These are phyloP conservation scores for Cerastis rubricosa DNA, from an alignment of 2,888 invertebrate genomes.

Conservation along the genomic window DNA sequence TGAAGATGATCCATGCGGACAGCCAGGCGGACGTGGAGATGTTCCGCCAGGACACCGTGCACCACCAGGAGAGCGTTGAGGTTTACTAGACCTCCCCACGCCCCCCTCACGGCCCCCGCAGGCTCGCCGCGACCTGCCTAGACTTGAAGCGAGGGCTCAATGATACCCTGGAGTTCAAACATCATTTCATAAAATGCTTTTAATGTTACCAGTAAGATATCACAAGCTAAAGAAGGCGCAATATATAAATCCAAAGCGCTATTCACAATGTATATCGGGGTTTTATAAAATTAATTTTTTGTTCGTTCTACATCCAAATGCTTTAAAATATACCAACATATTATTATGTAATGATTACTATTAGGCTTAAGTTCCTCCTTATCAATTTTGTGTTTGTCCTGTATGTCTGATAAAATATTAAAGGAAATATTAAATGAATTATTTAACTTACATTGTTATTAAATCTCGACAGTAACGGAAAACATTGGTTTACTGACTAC, in stretches of 20 bases:
- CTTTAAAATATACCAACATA: neutral
- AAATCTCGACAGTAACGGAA: neutral
- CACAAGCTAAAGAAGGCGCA: neutral
- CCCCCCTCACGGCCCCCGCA: neutral
- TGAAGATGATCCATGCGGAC: slow-evolving; percentile 92
- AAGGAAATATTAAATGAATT: slow-evolving; percentile 29
- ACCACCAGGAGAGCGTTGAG: slow-evolving; percentile 89
- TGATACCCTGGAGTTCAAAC: neutral
- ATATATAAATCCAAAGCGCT: slow-evolving; percentile 3
- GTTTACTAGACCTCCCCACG: slow-evolving; percentile 78
- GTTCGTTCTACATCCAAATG: neutral
- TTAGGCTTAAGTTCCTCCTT: slow-evolving; percentile 31
- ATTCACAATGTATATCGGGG: neutral
- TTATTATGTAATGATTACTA: neutral
- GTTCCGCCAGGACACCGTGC: slow-evolving; percentile 93
- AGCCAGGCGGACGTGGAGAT: slow-evolving; percentile 94
- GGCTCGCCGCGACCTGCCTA: neutral
- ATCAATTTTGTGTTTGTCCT: slow-evolving; percentile 39
- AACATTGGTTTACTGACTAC: neutral
- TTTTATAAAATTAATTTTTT: neutral
- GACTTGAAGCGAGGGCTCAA: neutral
- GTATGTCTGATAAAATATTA: slow-evolving; percentile 41
- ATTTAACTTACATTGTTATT: slow-evolving; percentile 7
- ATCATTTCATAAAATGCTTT: neutral
- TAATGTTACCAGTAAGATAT: neutral